Evolutionary conservation across 92 coral and sea anemone genomes (phyloP).

Genomic region (Zoanthus sociatus): DNA sequence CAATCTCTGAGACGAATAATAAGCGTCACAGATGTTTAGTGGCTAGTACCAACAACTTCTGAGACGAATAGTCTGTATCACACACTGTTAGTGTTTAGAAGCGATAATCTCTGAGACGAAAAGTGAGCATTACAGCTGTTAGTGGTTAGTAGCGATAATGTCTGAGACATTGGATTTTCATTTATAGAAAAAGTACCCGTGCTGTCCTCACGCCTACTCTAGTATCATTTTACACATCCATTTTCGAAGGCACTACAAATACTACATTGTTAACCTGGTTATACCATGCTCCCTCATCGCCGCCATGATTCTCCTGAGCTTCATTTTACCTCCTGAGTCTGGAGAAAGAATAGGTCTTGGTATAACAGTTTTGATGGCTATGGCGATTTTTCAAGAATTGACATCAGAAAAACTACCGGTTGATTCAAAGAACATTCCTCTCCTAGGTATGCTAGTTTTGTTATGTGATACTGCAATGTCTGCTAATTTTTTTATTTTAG

Average conservation of each 20-base stretch:
- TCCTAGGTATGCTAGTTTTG: slow-evolving; percentile 63
- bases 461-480: neutral
- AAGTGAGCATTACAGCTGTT: neutral
- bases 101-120: too few species aligned
- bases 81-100: too few species aligned
- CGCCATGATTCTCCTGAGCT: slow-evolving; percentile 79
- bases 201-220: slow-evolving; percentile 79
- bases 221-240: slow-evolving; percentile 69
- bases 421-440: slow-evolving; percentile 75
- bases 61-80: neutral
- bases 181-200: slow-evolving; percentile 61
- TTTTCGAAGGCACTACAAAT: slow-evolving; percentile 76
- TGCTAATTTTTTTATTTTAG: too few species aligned
- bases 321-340: slow-evolving; percentile 86
- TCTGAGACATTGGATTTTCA: neutral
- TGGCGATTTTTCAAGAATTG: slow-evolving; percentile 92
- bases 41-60: too few species aligned
- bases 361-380: slow-evolving; percentile 88
- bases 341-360: slow-evolving; percentile 90
- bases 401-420: slow-evolving; percentile 87
- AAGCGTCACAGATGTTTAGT: too few species aligned
- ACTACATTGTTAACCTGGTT: slow-evolving; percentile 82
- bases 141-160: too few species aligned
- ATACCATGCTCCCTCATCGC: slow-evolving; percentile 90
- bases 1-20: neutral